phyloP scores from a whole-genome alignment of 2,113 vertebrate species.

The Cromileptes altivelis region DNA sequence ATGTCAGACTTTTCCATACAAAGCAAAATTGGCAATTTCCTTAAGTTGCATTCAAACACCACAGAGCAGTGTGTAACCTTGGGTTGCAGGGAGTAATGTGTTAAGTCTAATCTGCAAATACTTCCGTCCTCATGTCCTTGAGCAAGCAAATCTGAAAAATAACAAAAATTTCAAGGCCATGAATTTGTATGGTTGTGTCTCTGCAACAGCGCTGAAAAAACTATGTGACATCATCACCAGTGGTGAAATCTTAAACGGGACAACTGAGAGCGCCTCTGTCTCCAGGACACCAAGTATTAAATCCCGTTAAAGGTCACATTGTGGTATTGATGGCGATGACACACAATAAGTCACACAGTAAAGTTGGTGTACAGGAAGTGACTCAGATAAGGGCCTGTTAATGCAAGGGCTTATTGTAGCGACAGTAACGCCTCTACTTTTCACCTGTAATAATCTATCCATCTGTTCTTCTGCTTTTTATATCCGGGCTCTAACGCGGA shows the following conservation, averaged over 20 bases:
- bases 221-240: conserved; percentile 28
- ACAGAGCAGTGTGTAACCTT: background rate
- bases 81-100: background rate
- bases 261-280: conserved; percentile 15
- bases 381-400: conserved; percentile 15
- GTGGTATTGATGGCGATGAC: conserved; percentile 35
- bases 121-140: conserved; percentile 4
- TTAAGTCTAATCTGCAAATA: background rate
- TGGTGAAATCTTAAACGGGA: conserved; percentile 55
- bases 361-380: conserved; percentile 12
- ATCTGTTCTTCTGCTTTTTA: background rate
- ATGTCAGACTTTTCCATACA: background rate
- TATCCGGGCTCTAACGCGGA: background rate
- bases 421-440: background rate
- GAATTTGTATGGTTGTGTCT: background rate
- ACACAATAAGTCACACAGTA: conserved; percentile 35
- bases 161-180: background rate
- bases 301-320: conserved; percentile 61
- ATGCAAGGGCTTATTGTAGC: background rate
- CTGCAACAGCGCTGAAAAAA: conserved; percentile 1
- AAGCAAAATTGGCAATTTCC: background rate
- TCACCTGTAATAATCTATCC: background rate
- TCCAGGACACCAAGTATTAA: conserved; percentile 33
- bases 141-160: background rate
- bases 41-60: background rate